phyloP scores from a whole-genome alignment of 2,888 invertebrate species.

The Microplitis deprimator region DNA sequence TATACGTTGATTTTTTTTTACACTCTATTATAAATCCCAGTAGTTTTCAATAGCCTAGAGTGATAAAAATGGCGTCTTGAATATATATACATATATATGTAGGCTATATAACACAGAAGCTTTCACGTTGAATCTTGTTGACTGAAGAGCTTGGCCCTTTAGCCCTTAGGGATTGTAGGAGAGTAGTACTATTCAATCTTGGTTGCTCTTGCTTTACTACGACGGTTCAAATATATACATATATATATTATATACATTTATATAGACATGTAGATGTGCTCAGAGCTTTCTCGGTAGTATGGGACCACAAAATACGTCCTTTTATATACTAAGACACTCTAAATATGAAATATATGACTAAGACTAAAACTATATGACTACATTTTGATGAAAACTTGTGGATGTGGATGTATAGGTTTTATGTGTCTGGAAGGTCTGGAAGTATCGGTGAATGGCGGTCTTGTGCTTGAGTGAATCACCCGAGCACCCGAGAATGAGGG shows the following conservation, averaged over 20 bases:
- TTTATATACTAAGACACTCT: no score
- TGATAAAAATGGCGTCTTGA: conserved; percentile 25
- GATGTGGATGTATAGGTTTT: not conserved
- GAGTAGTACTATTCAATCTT: not conserved
- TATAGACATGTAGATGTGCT: no score
- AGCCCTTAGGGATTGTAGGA: conserved; percentile 4
- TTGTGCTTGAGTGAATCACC: not conserved
- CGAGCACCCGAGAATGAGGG: not conserved
- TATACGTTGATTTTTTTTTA: conserved; percentile 25
- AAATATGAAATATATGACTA: no score
- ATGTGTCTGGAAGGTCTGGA: not conserved
- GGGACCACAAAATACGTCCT: no score
- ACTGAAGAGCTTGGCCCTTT: conserved; percentile 30
- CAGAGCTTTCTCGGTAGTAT: no score
- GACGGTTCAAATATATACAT: not conserved
- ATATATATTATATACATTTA: no score
- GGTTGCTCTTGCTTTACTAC: conserved; percentile 11
- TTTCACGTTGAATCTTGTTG: conserved; percentile 37
- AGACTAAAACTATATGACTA: no score
- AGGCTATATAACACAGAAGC: not conserved
- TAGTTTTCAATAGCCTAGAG: not conserved
- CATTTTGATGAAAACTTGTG: no score
- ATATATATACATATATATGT: not conserved
- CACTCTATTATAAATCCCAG: conserved; percentile 22
- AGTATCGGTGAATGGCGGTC: not conserved